Evolutionary conservation across 2,113 vertebrate genomes (phyloP).

Genomic region (Chlamydotis undulata): DNA sequence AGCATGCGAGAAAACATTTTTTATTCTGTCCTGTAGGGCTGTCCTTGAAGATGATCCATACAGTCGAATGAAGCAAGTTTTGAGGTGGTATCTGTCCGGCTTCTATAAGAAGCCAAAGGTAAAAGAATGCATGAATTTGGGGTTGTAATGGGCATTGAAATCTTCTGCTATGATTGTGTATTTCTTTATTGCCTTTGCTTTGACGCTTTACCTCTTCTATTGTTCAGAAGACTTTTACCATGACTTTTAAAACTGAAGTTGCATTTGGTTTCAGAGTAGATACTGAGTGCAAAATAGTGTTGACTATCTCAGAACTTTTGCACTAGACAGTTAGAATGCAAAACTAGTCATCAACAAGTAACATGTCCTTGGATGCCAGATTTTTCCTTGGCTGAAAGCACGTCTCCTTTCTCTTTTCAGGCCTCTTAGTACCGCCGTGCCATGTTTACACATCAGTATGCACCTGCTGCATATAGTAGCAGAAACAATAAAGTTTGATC

Average conservation of each 20-base stretch:
- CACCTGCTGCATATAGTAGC: neutral
- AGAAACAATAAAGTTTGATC: neutral
- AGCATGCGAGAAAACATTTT: neutral
- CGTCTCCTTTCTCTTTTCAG: neutral
- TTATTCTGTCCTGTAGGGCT: slow-evolving; percentile 72
- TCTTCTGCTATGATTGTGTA: neutral
- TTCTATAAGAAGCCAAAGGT: slow-evolving; percentile 98
- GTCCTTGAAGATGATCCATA: slow-evolving; percentile 85
- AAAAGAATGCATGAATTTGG: slow-evolving; percentile 5
- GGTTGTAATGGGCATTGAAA: neutral
- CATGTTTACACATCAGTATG: neutral
- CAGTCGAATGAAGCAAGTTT: slow-evolving; percentile 87
- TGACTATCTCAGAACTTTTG: neutral
- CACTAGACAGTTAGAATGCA: neutral
- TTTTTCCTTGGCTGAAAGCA: neutral
- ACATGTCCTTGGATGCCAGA: neutral
- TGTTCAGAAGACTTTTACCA: neutral
- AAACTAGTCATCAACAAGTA: neutral
- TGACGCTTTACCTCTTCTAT: neutral
- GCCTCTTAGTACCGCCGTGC: neutral
- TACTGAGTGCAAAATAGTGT: neutral
- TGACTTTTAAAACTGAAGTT: neutral
- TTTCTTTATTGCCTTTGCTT: neutral
- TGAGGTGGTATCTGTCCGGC: slow-evolving; percentile 93
- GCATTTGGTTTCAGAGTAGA: neutral